These are phyloP conservation scores for Pecten maximus DNA, from an alignment of 2,888 invertebrate genomes.

Conservation along the genomic window DNA sequence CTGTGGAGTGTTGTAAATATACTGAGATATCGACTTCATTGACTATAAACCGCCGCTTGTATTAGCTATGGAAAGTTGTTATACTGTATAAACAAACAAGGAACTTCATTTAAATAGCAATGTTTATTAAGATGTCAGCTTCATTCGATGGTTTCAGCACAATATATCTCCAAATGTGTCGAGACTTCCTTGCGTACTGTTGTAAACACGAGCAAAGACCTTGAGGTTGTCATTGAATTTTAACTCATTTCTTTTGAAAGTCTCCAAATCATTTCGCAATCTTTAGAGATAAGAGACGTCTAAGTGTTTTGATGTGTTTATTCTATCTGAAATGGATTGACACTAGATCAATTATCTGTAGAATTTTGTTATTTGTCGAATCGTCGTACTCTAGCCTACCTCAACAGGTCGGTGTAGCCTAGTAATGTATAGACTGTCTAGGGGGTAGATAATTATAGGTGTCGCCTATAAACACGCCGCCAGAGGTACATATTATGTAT, in stretches of 20 bases:
- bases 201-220: neutral
- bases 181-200: neutral
- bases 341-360: no score
- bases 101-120: neutral
- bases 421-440: no score
- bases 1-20: conserved; percentile 37
- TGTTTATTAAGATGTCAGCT: neutral
- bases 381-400: no score
- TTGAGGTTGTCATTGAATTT: conserved; percentile 23
- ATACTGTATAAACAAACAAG: neutral
- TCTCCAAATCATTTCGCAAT: neutral
- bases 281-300: no score
- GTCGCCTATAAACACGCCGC: no score
- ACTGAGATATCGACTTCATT: neutral
- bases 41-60: no score
- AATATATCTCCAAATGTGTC: neutral
- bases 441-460: no score
- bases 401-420: no score
- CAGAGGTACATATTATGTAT: neutral
- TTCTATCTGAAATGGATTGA: no score
- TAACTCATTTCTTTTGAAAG: neutral
- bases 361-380: no score
- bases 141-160: neutral
- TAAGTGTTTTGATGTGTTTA: no score
- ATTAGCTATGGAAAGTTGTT: neutral